phyloP scores from a whole-genome alignment of 2,113 vertebrate species.

The Forbesichthys papilliferus region DNA sequence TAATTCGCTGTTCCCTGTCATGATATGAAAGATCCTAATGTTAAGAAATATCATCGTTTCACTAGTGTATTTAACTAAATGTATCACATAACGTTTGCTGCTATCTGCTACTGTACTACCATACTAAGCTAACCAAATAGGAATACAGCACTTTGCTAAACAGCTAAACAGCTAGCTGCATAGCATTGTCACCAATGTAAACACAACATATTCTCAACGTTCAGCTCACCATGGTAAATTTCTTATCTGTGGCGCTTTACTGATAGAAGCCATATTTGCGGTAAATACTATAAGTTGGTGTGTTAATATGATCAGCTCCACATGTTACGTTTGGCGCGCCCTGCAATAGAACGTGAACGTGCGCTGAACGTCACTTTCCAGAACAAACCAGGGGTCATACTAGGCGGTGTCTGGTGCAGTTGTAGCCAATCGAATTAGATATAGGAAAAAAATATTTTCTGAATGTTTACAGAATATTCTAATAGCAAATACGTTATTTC shows the following conservation, averaged over 20 bases:
- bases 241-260: constrained; percentile 49
- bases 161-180: neutral
- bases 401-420: neutral
- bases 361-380: constrained; percentile 36
- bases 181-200: neutral
- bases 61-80: neutral
- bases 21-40: no score
- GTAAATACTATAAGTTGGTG: neutral
- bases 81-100: neutral
- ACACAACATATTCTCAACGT: neutral
- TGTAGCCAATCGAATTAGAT: neutral
- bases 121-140: neutral
- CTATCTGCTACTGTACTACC: constrained; percentile 5
- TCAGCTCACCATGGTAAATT: constrained; percentile 78
- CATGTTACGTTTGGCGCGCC: constrained; percentile 74
- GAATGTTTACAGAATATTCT: no score
- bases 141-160: neutral
- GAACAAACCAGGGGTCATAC: constrained; percentile 35
- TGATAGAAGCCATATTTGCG: constrained; percentile 65
- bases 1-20: no score
- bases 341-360: constrained; percentile 23
- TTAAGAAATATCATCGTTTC: neutral
- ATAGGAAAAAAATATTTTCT: no score
- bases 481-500: no score
- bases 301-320: constrained; percentile 6